These are phyloP conservation scores for Mycteria americana DNA, from an alignment of 2,797 vertebrate species.

Conservation along the genomic window DNA sequence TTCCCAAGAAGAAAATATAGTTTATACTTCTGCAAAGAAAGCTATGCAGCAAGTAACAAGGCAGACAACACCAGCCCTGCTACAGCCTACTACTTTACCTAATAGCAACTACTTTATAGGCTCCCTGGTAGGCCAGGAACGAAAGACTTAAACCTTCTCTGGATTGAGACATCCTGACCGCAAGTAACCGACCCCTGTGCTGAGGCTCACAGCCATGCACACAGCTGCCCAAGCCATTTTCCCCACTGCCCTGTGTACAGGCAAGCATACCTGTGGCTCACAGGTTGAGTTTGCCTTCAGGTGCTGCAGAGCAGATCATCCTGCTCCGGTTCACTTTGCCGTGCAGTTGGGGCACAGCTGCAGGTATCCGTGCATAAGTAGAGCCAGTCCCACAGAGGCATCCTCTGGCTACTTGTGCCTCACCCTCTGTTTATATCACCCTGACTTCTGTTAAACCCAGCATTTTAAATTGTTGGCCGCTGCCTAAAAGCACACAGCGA, in stretches of 20 bases:
- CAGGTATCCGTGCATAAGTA: neutral
- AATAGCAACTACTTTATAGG: neutral
- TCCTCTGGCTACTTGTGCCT: neutral
- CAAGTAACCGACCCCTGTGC: neutral
- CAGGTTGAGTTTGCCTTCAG: neutral
- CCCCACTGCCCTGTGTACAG: rapidly evolving
- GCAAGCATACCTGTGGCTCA: rapidly evolving
- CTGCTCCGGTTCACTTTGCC: neutral
- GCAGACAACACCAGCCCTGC: neutral
- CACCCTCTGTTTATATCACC: neutral
- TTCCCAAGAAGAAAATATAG: neutral
- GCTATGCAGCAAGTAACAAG: neutral
- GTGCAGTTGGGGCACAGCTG: neutral
- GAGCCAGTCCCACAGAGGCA: neutral
- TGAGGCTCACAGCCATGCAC: neutral
- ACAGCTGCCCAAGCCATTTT: neutral
- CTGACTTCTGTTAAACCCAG: neutral
- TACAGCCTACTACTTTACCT: neutral
- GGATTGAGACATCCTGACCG: neutral
- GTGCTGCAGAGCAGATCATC: neutral
- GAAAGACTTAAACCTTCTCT: neutral
- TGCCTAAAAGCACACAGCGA: neutral
- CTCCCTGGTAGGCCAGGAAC: neutral
- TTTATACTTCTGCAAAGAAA: neutral
- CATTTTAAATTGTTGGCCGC: neutral